Evolutionary conservation across 2,113 vertebrate genomes (phyloP).

Genomic region (Corydoras sp.): DNA sequence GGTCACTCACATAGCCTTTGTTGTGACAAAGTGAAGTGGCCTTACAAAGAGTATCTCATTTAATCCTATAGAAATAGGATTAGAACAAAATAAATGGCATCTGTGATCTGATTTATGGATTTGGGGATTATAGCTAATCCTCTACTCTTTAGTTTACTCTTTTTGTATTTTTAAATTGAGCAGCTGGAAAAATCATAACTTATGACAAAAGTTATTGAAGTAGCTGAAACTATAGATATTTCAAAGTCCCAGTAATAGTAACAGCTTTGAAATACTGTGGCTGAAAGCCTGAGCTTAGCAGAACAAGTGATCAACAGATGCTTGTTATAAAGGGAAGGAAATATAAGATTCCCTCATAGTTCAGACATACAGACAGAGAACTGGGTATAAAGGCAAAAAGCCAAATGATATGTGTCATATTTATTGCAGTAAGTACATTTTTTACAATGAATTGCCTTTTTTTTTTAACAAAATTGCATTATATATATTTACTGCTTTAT

Average conservation of each 20-base stretch:
- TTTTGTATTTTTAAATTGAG: not conserved
- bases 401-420: no score
- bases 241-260: not conserved
- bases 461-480: no score
- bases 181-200: constrained; percentile 9
- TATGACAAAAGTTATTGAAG: not conserved
- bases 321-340: no score
- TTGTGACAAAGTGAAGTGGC: constrained; percentile 33
- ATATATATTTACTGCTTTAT: no score
- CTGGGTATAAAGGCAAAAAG: no score
- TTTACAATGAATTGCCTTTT: no score
- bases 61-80: constrained; percentile 42
- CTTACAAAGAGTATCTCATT: constrained; percentile 22
- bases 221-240: no score
- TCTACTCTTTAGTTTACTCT: not conserved
- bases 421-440: no score
- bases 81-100: constrained; percentile 1
- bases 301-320: no score
- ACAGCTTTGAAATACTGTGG: not conserved
- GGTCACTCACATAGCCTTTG: constrained; percentile 17
- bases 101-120: constrained; percentile 33
- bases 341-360: no score
- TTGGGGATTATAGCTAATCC: constrained; percentile 17
- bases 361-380: no score
- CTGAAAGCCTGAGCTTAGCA: no score